A percentile compares a stretch with the other conserved stretches of the same genome.
Evolutionary conservation across 2,888 invertebrate genomes (phyloP).

Genomic region (Bhutanitis thaidina): DNA sequence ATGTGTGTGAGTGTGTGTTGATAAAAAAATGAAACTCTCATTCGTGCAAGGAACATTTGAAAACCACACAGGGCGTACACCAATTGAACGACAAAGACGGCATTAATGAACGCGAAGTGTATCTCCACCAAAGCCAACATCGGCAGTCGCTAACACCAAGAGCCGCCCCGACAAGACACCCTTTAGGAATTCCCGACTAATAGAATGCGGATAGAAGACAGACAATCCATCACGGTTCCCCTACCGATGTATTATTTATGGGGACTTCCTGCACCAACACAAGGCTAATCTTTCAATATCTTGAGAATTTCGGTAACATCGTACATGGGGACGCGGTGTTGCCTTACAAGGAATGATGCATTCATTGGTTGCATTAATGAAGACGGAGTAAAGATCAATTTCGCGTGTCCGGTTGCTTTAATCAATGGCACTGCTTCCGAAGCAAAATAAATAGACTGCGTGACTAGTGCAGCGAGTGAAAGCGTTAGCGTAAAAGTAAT

Average conservation of each 20-base stretch:
- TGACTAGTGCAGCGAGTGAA: background rate
- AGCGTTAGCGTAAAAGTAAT: slow-evolving; percentile 25
- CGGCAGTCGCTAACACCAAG: slow-evolving; percentile 63
- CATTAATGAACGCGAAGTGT: slow-evolving; percentile 56
- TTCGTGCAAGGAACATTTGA: too few relatives aligned
- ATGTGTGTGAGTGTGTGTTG: too few relatives aligned
- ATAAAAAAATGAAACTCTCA: too few relatives aligned
- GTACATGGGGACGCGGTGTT: slow-evolving; percentile 44
- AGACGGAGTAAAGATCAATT: slow-evolving; percentile 3
- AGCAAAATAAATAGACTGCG: slow-evolving; percentile 11
- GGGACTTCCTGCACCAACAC: slow-evolving; percentile 67
- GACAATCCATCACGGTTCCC: slow-evolving; percentile 73
- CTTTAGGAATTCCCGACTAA: slow-evolving; percentile 76
- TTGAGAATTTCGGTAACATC: slow-evolving; percentile 70
- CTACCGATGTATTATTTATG: slow-evolving; percentile 77
- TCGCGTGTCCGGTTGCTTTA: background rate
- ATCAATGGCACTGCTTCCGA: slow-evolving; percentile 10
- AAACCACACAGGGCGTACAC: slow-evolving; percentile 34
- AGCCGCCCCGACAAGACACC: slow-evolving; percentile 48
- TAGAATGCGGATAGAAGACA: slow-evolving; percentile 75
- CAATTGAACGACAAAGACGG: slow-evolving; percentile 37
- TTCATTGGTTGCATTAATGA: background rate
- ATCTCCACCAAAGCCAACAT: slow-evolving; percentile 66
- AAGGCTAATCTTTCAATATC: slow-evolving; percentile 79
- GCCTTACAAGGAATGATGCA: slow-evolving; percentile 25